Base-by-base conservation (phyloP, 2,797 vertebrate species). In the Semaprochilodus insignis region DNA sequence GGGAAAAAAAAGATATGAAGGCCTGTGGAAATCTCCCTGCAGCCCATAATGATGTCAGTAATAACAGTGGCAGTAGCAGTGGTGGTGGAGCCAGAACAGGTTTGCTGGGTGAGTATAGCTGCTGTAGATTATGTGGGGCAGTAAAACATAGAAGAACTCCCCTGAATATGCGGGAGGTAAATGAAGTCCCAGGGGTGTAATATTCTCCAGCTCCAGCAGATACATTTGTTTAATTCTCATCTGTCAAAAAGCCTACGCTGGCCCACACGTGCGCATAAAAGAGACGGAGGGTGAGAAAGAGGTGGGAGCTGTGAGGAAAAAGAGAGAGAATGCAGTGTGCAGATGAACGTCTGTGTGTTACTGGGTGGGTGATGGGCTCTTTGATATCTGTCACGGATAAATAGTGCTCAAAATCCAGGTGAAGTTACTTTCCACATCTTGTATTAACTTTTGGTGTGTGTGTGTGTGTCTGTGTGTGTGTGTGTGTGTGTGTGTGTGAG, bases 171-270 rank as follows among this genome's bases (percentile, higher is more conserved):
- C 93, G 92, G 94, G 93, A 94, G 94, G 94, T 95, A 94, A 95
- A 95, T 94, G 93, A 94, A 93, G 92, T 95, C 94, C 93, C 95
- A 90, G 81, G 88, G 92, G 94, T 89, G 92, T 94, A 93, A 94
- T 94, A 94, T 94, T 91, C 93, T 91, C 90, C 92, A 88, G 81
- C 92, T 88, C 72, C 83, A 66, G 81, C 72, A 83, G 88, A 89
- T 87, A 89, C 85, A 86, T 85, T 84, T 92, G 93, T 95, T 95
- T 94, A 94, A 90, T 95, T 93, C 92, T 91, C 92, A 89, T 91
- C 93, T 94, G 93, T 93, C 94, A 94, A 90, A 92, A 92, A 90
- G 91, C 90, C 91, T 87, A 89, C 89, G 85, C 90, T 89, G 82
- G 89, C 85, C 89, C 90, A 71, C 83, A 34, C 77, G 79, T 82